phyloP scores from a whole-genome alignment of 2,113 vertebrate species.

The Arothron firmamentum region DNA sequence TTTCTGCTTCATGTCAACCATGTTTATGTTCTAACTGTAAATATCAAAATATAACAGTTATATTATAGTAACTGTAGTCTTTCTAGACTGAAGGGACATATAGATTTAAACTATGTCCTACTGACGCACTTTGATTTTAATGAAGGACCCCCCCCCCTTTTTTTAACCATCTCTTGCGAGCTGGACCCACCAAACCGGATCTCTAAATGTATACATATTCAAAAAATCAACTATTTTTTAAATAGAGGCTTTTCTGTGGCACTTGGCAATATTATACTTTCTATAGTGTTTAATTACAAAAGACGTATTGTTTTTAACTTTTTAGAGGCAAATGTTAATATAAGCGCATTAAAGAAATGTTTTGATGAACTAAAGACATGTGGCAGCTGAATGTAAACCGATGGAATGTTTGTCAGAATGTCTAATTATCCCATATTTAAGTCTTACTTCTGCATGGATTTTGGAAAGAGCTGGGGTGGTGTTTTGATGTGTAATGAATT shows the following conservation, averaged over 20 bases:
- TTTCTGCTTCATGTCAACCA: too few relatives aligned
- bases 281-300: too few relatives aligned
- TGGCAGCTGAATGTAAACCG: constrained; percentile 41
- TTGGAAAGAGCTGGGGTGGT: constrained; percentile 15
- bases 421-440: constrained; percentile 28
- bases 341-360: not conserved
- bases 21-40: too few relatives aligned
- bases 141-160: constrained; percentile 11
- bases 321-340: not conserved
- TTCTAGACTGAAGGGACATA: constrained; percentile 3
- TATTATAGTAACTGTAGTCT: not conserved
- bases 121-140: constrained; percentile 45
- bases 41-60: too few relatives aligned
- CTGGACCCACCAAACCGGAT: too few relatives aligned
- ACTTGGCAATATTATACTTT: too few relatives aligned
- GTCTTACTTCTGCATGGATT: constrained; percentile 9
- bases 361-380: constrained; percentile 2
- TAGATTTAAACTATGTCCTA: not conserved
- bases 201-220: too few relatives aligned
- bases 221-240: too few relatives aligned
- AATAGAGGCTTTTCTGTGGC: too few relatives aligned
- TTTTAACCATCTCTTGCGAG: too few relatives aligned
- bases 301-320: too few relatives aligned
- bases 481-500: not conserved
- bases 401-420: constrained; percentile 28